A percentile compares a stretch with the other conserved stretches of the same genome.
Evolutionary conservation across 2,888 invertebrate species (phyloP).

Genomic region (Oxycera nigricornis): DNA sequence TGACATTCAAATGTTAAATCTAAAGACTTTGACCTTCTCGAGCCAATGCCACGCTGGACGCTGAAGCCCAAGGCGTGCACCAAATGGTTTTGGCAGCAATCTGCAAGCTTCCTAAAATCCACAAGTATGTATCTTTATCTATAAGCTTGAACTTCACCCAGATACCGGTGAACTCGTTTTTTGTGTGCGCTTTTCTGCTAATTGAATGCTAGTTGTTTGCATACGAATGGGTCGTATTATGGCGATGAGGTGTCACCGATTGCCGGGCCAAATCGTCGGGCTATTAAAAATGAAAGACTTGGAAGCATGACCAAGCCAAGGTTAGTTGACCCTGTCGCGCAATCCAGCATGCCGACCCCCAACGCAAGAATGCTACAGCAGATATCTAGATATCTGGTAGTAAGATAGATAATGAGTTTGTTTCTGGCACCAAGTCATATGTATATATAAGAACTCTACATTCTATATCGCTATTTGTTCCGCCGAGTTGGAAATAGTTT

Average conservation of each 20-base stretch:
- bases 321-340: constrained; percentile 13
- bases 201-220: not conserved
- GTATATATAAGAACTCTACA: too few relatives aligned
- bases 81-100: not conserved
- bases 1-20: constrained; percentile 17
- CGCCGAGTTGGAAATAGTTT: too few relatives aligned
- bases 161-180: constrained; percentile 25
- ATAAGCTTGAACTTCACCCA: constrained; percentile 30
- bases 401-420: not conserved
- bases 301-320: constrained; percentile 5
- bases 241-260: not conserved
- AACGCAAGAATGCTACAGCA: not conserved
- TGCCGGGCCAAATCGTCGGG: not conserved
- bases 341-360: not conserved
- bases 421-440: too few relatives aligned
- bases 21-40: constrained; percentile 19
- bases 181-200: not conserved
- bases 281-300: constrained; percentile 7
- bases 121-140: not conserved
- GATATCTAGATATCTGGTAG: not conserved
- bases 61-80: not conserved
- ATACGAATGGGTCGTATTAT: not conserved
- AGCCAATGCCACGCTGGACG: constrained; percentile 13
- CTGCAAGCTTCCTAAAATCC: constrained; percentile 13
- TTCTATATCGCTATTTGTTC: not conserved